Evolutionary conservation across 2,113 vertebrate genomes (phyloP).

Genomic region (Istiophorus platypterus): DNA sequence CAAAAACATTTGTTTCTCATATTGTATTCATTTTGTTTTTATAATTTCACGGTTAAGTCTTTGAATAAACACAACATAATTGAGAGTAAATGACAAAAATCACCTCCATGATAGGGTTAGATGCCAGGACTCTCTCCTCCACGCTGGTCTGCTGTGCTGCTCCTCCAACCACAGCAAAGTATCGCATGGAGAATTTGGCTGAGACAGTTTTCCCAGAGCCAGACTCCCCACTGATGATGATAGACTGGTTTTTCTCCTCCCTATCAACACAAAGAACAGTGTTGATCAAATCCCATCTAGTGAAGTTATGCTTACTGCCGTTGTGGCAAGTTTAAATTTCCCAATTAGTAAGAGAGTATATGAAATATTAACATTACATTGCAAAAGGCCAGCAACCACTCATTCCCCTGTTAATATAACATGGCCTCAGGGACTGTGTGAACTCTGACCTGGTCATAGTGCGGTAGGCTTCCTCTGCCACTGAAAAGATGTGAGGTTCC

Average conservation of each 20-base stretch:
- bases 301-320: neutral
- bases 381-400: neutral
- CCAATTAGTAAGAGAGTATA: neutral
- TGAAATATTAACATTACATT: neutral
- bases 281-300: neutral
- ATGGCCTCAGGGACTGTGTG: neutral
- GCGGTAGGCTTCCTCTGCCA: conserved; percentile 86
- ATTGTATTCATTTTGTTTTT: neutral
- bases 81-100: neutral
- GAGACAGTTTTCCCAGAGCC: conserved; percentile 87
- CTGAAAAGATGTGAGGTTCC: conserved; percentile 88
- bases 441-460: conserved; percentile 85
- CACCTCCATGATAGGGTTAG: conserved; percentile 88
- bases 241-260: conserved; percentile 86
- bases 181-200: conserved; percentile 86
- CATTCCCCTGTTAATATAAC: neutral
- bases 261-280: conserved; percentile 54
- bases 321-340: neutral
- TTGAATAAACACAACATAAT: neutral
- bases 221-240: conserved; percentile 88
- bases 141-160: conserved; percentile 84
- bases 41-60: neutral
- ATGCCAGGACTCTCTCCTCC: conserved; percentile 84
- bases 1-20: neutral
- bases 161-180: conserved; percentile 87